Conservation (phyloP, 2,797 vertebrate species). For the Sebastes iracundus region DNA sequence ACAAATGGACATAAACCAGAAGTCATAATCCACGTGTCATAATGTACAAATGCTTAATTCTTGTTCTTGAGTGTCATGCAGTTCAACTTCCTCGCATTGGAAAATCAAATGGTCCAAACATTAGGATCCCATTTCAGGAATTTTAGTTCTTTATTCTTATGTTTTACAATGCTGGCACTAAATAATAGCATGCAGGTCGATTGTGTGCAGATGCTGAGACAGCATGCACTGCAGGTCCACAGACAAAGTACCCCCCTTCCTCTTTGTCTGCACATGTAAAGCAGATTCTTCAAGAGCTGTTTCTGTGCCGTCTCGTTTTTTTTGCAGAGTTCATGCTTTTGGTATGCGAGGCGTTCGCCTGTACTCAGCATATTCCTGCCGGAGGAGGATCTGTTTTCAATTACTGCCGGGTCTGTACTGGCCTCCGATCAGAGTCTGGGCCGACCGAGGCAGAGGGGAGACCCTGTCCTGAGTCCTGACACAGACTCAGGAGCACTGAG, state of each 20-base stretch:
- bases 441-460: conserved; percentile 8
- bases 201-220: neutral
- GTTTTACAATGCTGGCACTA: neutral
- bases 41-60: neutral
- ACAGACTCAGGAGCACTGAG: neutral
- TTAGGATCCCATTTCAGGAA: neutral
- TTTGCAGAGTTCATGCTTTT: conserved; percentile 42
- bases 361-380: conserved; percentile 61
- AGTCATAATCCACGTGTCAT: neutral
- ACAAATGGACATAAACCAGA: neutral
- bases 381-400: conserved; percentile 63
- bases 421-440: conserved; percentile 61
- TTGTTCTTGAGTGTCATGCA: neutral
- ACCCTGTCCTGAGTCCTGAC: conserved; percentile 14
- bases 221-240: neutral
- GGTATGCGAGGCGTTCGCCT: conserved; percentile 64
- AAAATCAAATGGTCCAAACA: neutral
- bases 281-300: neutral
- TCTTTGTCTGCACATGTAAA: conserved; percentile 4
- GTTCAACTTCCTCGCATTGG: neutral
- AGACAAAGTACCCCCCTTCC: neutral
- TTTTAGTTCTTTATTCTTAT: neutral
- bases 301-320: neutral
- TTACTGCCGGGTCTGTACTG: conserved; percentile 33
- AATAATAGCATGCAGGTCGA: neutral